Evolutionary conservation across 2,888 invertebrate species (phyloP).

Genomic region (Nebria salina): DNA sequence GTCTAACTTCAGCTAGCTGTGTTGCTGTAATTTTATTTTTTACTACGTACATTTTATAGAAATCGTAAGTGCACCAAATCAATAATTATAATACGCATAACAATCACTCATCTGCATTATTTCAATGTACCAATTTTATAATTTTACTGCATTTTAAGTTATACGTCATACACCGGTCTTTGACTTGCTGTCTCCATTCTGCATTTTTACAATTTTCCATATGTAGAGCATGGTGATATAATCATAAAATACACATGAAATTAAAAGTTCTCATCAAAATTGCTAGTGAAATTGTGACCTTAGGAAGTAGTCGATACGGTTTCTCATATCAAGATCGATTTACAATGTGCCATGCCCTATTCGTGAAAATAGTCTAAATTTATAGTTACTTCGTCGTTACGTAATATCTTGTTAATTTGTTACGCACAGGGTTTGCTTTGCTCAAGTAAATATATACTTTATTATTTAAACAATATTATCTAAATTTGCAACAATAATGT

Average conservation of each 20-base stretch:
- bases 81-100: not conserved
- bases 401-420: constrained; percentile 43
- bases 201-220: constrained; percentile 1
- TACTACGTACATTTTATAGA: constrained; percentile 44
- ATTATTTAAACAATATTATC: constrained; percentile 25
- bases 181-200: constrained; percentile 30
- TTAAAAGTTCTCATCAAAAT: not conserved
- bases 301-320: constrained; percentile 39
- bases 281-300: constrained; percentile 28
- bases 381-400: constrained; percentile 38
- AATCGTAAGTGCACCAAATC: constrained; percentile 27
- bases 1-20: constrained; percentile 32
- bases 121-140: not conserved
- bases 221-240: not conserved
- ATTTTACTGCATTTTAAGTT: not conserved
- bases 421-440: constrained; percentile 28
- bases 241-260: constrained; percentile 2
- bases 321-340: constrained; percentile 43
- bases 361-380: constrained; percentile 44
- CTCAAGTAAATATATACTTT: constrained; percentile 26
- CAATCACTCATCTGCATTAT: not conserved
- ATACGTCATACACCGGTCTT: constrained; percentile 36
- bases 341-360: constrained; percentile 41
- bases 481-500: not conserved
- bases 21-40: constrained; percentile 38